Conservation (phyloP, 2,888 invertebrate species). For the Mythimna loreyi region DNA sequence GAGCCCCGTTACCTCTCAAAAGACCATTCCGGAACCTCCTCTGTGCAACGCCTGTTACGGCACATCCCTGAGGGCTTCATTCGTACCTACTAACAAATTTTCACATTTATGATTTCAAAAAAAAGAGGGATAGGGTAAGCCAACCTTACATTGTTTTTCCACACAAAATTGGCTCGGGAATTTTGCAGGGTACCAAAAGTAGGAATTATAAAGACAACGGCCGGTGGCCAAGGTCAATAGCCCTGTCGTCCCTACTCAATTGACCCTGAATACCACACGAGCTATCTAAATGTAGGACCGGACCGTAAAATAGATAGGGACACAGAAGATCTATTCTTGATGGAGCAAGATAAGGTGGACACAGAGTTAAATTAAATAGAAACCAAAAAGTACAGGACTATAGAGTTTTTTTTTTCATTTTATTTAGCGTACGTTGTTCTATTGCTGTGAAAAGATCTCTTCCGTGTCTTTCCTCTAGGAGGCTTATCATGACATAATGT, state of each 20-base stretch:
- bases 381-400: too few species aligned
- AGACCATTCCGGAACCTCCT: too few species aligned
- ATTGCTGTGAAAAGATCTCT: too few species aligned
- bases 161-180: conserved; percentile 17
- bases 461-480: too few species aligned
- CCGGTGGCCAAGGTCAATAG: conserved; percentile 47
- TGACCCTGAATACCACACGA: conserved; percentile 53
- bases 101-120: neutral
- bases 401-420: too few species aligned
- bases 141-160: neutral
- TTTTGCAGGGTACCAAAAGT: conserved; percentile 29
- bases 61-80: too few species aligned
- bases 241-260: conserved; percentile 55
- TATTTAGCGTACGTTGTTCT: too few species aligned
- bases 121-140: neutral
- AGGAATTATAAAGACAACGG: conserved; percentile 48
- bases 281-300: conserved; percentile 47
- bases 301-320: conserved; percentile 25
- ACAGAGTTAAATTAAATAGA: neutral
- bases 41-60: too few species aligned
- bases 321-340: conserved; percentile 41
- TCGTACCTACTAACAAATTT: too few species aligned
- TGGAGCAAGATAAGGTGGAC: neutral
- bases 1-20: too few species aligned
- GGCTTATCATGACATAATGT: too few species aligned